Conservation (phyloP, 2,113 vertebrate species). For the Eubucco bourcierii region DNA sequence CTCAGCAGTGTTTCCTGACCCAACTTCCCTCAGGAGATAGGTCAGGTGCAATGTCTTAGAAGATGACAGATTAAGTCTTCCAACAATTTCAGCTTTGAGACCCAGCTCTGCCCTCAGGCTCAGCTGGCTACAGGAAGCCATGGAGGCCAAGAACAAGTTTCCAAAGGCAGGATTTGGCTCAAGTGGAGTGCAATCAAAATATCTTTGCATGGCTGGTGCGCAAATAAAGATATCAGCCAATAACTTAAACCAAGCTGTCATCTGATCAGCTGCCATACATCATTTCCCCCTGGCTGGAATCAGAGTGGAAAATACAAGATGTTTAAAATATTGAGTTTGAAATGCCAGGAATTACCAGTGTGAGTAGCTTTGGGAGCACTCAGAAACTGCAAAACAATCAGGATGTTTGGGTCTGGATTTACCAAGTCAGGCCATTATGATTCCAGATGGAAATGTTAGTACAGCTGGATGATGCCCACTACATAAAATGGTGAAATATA, state of each 20-base stretch:
- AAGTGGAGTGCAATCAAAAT: constrained; percentile 33
- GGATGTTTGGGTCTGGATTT: neutral
- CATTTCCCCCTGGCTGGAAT: constrained; percentile 57
- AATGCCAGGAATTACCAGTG: constrained; percentile 44
- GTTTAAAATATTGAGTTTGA: constrained; percentile 33
- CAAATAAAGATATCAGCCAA: constrained; percentile 62
- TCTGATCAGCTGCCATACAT: constrained; percentile 60
- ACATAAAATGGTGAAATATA: neutral
- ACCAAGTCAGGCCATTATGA: neutral
- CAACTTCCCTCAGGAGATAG: neutral
- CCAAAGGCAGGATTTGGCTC: constrained; percentile 40
- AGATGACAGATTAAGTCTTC: neutral
- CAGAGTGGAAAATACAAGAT: constrained; percentile 67
- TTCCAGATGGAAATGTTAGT: constrained; percentile 27
- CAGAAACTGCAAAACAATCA: constrained; percentile 14
- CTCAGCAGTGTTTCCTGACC: neutral
- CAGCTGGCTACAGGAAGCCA: neutral
- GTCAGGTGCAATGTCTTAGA: neutral
- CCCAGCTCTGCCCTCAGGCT: neutral
- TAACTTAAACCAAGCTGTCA: constrained; percentile 63
- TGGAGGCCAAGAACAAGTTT: neutral
- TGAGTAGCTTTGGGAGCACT: neutral
- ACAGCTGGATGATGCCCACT: neutral
- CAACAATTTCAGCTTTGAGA: neutral
- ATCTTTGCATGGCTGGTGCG: constrained; percentile 17